These are phyloP conservation scores for Zonitis immaculata DNA, from an alignment of 2,888 invertebrate genomes.

Conservation along the genomic window DNA sequence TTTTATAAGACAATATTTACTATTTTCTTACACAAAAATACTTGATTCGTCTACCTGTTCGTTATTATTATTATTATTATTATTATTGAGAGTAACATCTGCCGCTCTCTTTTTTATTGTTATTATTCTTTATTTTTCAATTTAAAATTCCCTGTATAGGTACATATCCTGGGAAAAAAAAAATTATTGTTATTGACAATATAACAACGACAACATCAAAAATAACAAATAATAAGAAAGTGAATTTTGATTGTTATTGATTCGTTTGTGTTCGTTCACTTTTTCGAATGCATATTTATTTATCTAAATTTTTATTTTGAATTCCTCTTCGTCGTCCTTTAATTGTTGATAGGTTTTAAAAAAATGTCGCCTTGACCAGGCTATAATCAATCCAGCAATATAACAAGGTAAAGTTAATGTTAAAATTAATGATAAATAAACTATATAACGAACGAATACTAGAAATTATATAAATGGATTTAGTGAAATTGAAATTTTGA, in stretches of 20 bases:
- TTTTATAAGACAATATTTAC: too few species aligned
- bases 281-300: too few species aligned
- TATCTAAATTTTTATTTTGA: too few species aligned
- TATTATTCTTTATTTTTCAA: too few species aligned
- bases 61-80: too few species aligned
- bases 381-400: slow-evolving; percentile 54
- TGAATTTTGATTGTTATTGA: too few species aligned
- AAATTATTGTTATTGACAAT: neutral
- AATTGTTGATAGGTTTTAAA: slow-evolving; percentile 45
- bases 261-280: too few species aligned
- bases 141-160: too few species aligned
- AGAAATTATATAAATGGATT: too few species aligned
- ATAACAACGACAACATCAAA: neutral
- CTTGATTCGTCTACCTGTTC: too few species aligned
- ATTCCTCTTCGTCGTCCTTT: slow-evolving; percentile 25
- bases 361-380: slow-evolving; percentile 49
- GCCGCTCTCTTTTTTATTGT: neutral
- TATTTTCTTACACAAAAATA: too few species aligned
- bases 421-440: slow-evolving; percentile 56
- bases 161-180: neutral
- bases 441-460: slow-evolving; percentile 57
- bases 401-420: slow-evolving; percentile 56
- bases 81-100: neutral
- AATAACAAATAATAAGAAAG: too few species aligned
- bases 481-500: slow-evolving; percentile 33